These are phyloP conservation scores for Trogon melanurus DNA, from an alignment of 2,113 vertebrate species.

Conservation along the genomic window DNA sequence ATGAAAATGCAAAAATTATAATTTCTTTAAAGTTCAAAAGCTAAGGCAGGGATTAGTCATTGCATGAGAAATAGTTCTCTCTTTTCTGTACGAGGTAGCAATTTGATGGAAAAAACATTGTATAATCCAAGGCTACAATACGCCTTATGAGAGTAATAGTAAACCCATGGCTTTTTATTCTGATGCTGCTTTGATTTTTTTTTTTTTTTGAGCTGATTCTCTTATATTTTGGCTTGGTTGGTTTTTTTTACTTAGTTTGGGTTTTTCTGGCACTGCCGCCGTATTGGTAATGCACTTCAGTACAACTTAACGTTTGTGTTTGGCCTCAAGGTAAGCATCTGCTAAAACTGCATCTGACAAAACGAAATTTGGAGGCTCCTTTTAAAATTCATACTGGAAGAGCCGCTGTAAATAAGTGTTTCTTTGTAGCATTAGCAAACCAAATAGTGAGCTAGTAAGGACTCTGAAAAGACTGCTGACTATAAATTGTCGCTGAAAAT, in stretches of 20 bases:
- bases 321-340: not conserved
- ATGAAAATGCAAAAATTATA: rapidly evolving
- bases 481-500: not conserved
- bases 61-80: not conserved
- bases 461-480: not conserved
- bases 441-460: not conserved
- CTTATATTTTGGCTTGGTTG: not conserved
- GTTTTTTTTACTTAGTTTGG: not conserved
- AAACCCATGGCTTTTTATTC: not conserved
- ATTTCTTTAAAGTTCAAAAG: not conserved
- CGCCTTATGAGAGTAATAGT: not conserved
- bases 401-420: not conserved
- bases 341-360: not conserved
- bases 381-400: not conserved
- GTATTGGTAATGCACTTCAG: not conserved
- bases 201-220: not conserved
- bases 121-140: not conserved
- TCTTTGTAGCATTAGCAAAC: not conserved
- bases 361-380: not conserved
- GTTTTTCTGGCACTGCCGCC: not conserved
- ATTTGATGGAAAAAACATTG: not conserved
- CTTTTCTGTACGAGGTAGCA: not conserved
- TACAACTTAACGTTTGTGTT: not conserved
- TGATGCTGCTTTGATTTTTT: not conserved
- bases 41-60: not conserved